A percentile compares a stretch with the other conserved stretches of the same genome.
phyloP scores from a whole-genome alignment of 2,113 vertebrate species.

The Triplophysa rosa region DNA sequence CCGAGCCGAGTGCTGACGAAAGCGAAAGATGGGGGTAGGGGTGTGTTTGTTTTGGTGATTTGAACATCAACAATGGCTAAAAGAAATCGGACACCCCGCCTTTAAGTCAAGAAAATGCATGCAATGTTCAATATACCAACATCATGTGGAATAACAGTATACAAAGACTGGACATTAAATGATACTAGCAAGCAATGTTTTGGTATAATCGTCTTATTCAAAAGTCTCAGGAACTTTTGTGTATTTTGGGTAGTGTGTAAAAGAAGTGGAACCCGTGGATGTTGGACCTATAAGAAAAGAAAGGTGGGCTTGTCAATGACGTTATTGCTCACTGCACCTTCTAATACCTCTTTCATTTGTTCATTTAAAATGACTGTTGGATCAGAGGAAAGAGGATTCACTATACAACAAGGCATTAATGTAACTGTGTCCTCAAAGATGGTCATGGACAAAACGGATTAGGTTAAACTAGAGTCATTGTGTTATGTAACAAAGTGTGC shows the following conservation, averaged over 20 bases:
- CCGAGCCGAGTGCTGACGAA: too few relatives aligned
- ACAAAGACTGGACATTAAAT: neutral
- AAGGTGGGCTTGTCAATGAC: neutral
- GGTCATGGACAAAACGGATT: conserved; percentile 6
- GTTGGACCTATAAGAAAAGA: neutral
- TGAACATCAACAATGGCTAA: too few relatives aligned
- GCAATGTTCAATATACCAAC: neutral
- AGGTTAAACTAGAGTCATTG: conserved; percentile 1
- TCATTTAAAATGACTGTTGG: neutral
- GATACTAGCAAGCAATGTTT: neutral
- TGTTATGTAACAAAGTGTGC: conserved; percentile 27
- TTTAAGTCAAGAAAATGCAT: neutral
- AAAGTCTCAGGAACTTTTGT: neutral
- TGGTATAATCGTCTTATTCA: neutral
- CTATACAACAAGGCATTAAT: neutral
- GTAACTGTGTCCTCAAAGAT: neutral
- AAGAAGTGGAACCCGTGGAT: neutral
- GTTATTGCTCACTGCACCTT: neutral
- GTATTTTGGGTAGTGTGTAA: neutral
- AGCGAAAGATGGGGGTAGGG: too few relatives aligned
- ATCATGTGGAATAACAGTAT: neutral
- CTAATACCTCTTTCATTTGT: neutral
- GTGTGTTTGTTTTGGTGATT: too few relatives aligned
- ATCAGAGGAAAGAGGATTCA: neutral
- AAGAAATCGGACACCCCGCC: too few relatives aligned